Conservation (phyloP, 2,888 invertebrate species). For the Drosophila prostipennis region DNA sequence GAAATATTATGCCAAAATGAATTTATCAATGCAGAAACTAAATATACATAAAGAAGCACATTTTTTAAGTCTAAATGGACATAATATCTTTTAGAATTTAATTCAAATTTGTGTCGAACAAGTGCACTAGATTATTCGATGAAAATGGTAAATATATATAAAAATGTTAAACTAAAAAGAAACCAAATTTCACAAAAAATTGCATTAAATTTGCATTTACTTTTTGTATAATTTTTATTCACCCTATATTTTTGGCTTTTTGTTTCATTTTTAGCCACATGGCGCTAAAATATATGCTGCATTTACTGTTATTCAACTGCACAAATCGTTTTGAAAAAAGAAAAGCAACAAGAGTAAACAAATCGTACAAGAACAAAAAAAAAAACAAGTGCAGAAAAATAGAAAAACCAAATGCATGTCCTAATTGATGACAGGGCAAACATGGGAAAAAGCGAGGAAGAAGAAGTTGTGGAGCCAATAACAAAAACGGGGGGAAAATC, state of each 20-base stretch:
- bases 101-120: neutral
- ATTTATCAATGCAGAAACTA: neutral
- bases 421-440: slow-evolving; percentile 45
- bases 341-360: slow-evolving; percentile 11
- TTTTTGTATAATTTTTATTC: no score
- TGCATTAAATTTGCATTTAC: no score
- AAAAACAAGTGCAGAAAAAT: slow-evolving; percentile 1
- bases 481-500: slow-evolving; percentile 18
- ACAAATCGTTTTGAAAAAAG: slow-evolving; percentile 22
- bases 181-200: no score
- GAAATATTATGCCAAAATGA: slow-evolving; percentile 58
- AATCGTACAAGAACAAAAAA: slow-evolving; percentile 1
- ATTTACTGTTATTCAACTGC: slow-evolving; percentile 31
- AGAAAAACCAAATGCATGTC: slow-evolving; percentile 41
- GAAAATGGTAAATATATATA: neutral
- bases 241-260: neutral
- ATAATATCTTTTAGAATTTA: neutral
- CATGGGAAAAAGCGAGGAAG: slow-evolving; percentile 14
- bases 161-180: no score
- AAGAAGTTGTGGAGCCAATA: slow-evolving; percentile 13
- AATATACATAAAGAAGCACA: neutral
- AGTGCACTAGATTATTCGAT: neutral
- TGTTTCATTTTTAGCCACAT: neutral
- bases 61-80: neutral
- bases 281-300: slow-evolving; percentile 16